Evolutionary conservation across 2,888 invertebrate species (phyloP).

Genomic region (Leptinotarsa rubiginosa): DNA sequence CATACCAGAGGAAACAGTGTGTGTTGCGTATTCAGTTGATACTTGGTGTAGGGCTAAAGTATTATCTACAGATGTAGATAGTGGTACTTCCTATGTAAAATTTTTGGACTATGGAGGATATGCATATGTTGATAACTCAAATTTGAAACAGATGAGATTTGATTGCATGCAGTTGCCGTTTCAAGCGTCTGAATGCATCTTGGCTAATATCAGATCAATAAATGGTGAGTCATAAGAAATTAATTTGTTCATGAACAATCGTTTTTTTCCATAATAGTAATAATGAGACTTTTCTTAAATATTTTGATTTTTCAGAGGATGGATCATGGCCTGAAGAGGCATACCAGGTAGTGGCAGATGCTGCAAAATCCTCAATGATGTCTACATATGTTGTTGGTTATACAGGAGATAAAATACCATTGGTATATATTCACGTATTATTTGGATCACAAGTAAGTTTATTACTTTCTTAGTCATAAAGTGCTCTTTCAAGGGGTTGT

Average conservation of each 20-base stretch:
- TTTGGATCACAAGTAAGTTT: slow-evolving; percentile 76
- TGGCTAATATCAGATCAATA: slow-evolving; percentile 88
- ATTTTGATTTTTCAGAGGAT: slow-evolving; percentile 61
- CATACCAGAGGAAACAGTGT: slow-evolving; percentile 86
- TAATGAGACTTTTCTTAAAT: neutral
- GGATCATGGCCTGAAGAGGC: slow-evolving; percentile 81
- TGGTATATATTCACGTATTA: slow-evolving; percentile 84
- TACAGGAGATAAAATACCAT: slow-evolving; percentile 81
- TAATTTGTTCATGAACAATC: neutral
- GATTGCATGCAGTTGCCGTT: slow-evolving; percentile 96
- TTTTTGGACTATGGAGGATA: slow-evolving; percentile 97
- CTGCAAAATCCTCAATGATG: slow-evolving; percentile 85
- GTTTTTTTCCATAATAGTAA: neutral
- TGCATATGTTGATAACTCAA: slow-evolving; percentile 78
- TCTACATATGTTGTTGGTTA: slow-evolving; percentile 91
- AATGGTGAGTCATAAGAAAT: slow-evolving; percentile 68
- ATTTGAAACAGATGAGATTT: slow-evolving; percentile 90
- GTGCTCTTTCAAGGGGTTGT: too few relatives aligned
- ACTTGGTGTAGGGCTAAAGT: slow-evolving; percentile 94
- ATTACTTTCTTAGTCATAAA: too few relatives aligned
- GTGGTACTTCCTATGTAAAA: slow-evolving; percentile 82
- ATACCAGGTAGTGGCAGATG: slow-evolving; percentile 79
- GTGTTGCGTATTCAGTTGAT: slow-evolving; percentile 85
- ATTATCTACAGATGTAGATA: slow-evolving; percentile 72
- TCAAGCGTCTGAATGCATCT: slow-evolving; percentile 95